These are phyloP conservation scores for Leptopilina clavipes DNA, from an alignment of 1,140 invertebrate genomes.

Conservation along the genomic window DNA sequence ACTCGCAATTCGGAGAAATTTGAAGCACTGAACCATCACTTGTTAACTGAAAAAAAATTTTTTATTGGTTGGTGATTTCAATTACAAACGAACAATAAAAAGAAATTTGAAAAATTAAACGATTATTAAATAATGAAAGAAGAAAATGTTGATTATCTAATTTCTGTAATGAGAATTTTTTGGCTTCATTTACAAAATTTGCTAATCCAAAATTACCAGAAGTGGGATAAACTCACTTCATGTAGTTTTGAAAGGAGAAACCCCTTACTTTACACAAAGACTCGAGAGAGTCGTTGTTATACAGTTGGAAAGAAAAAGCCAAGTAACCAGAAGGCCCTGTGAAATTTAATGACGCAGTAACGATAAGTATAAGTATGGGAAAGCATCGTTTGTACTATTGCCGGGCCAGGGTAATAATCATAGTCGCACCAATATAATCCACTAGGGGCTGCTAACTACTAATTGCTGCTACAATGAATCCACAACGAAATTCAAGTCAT, in stretches of 20 bases:
- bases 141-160: no score
- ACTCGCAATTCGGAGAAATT: no score
- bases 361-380: conserved; percentile 68
- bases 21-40: no score
- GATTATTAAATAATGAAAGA: no score
- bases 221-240: conserved; percentile 38
- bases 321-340: conserved; percentile 49
- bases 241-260: conserved; percentile 48
- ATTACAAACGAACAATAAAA: no score
- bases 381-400: conserved; percentile 66
- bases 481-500: conserved; percentile 1
- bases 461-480: conserved; percentile 63
- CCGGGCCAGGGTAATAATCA: conserved; percentile 61
- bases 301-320: conserved; percentile 51
- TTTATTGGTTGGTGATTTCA: no score
- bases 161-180: not conserved
- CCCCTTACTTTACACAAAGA: conserved; percentile 39
- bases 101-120: no score
- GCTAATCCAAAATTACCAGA: not conserved
- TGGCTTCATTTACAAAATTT: not conserved
- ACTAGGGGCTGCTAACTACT: conserved; percentile 63
- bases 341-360: conserved; percentile 64
- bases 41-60: no score
- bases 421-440: conserved; percentile 55
- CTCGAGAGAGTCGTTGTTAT: conserved; percentile 47